Conservation (phyloP, 2,888 invertebrate species). For the Philereme vetulata region DNA sequence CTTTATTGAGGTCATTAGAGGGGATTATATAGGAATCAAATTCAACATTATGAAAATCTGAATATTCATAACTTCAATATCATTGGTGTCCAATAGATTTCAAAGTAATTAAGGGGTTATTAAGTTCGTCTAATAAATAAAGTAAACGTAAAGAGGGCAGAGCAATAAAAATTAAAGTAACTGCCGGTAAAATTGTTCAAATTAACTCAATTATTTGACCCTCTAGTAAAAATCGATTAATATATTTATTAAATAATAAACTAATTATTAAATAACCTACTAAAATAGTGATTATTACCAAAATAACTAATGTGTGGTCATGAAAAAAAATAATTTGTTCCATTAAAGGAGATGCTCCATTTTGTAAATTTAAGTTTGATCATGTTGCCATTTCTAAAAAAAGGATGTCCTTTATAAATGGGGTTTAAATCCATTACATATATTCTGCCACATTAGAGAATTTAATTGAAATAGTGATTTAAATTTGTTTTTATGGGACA, state of each 20-base stretch:
- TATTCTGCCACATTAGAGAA: slow-evolving; percentile 84
- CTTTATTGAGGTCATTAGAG: slow-evolving; percentile 55
- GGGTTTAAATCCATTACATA: slow-evolving; percentile 86
- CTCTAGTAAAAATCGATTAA: slow-evolving; percentile 83
- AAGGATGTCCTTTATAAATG: slow-evolving; percentile 86
- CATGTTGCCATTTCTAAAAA: slow-evolving; percentile 86
- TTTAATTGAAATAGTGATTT: too few relatives aligned
- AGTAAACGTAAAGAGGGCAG: slow-evolving; percentile 84
- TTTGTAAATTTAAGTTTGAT: slow-evolving; percentile 84
- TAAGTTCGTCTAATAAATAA: slow-evolving; percentile 86
- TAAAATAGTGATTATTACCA: slow-evolving; percentile 85
- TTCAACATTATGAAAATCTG: slow-evolving; percentile 83
- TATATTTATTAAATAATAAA: slow-evolving; percentile 82
- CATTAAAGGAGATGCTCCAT: slow-evolving; percentile 85
- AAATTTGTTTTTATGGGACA: too few relatives aligned
- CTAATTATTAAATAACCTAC: slow-evolving; percentile 83
- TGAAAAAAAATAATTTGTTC: slow-evolving; percentile 87
- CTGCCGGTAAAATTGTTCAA: slow-evolving; percentile 85
- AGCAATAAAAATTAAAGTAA: slow-evolving; percentile 86
- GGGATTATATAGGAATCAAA: slow-evolving; percentile 86
- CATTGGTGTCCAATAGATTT: slow-evolving; percentile 87
- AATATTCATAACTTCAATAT: slow-evolving; percentile 87
- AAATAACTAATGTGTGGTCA: slow-evolving; percentile 85
- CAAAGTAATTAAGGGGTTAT: slow-evolving; percentile 82
- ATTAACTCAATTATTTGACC: slow-evolving; percentile 86